Base-by-base conservation (phyloP, 2,888 invertebrate species). In the Drosophila limbata region DNA sequence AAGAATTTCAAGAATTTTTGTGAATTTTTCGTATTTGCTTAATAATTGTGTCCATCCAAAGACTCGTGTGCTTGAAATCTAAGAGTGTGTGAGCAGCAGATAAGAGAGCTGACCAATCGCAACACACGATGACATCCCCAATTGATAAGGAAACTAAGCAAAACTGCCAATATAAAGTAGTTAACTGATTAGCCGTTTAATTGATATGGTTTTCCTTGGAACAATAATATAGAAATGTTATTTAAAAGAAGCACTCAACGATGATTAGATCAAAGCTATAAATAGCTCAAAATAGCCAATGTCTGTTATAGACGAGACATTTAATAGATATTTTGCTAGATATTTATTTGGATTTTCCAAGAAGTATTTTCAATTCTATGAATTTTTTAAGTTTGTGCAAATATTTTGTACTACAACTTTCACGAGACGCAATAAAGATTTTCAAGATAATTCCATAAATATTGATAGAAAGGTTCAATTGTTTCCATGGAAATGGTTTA, bases 401-500 rank as follows among this genome's bases (percentile, higher is more conserved):
- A 68, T 37, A 45, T 35, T 25, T 11, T 50, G n/a, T n/a, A 13
- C 2, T 5, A 13, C 8, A 19, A 35, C 28, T 47, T 35, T 35
- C 35, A 50, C 50, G 33, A 19, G n/a, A 13, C 4, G 9, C 17
- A n/a, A 57, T 61, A 53, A 69, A 59, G 57, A 69, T 65, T 40
- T 60, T 11, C 0, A 25, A 57, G 44, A 68, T 56, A 37, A n/a
- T 25, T n/a, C 19, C 3, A 11, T 10, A 55, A 25, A 25, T 5
- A 19, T 55, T 19, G 55, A 39, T 11, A 21, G 50, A 44, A 40
- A 37, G 9, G 31, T 51, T 31, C 51, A 56, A 69, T 67, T 44
- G 52, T 33, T 79, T 79, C 65, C 17, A 61, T 40, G 63, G 69
- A 79, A 77, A 59, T 55, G 69, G 53, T 69, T 56, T 55, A 67